A percentile compares a stretch with the other conserved stretches of the same genome.
Conservation (phyloP, 2,113 vertebrate species). For the Sigmodon hispidus region DNA sequence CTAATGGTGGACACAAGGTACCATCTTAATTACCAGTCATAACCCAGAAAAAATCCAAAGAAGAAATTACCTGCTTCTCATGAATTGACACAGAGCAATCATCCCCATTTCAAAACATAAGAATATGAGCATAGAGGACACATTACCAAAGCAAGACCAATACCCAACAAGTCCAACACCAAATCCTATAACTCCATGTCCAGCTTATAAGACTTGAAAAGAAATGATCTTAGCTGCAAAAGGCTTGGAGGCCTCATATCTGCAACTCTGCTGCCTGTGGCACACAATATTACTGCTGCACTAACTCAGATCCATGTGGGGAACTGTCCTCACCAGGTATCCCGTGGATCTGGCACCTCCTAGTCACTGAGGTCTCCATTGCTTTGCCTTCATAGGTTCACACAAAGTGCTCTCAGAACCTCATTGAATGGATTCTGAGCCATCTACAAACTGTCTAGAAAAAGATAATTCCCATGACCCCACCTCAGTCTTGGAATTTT, state of each 20-base stretch:
- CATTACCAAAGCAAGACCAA: background rate
- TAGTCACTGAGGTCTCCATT: background rate
- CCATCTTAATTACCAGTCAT: background rate
- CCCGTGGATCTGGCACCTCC: background rate
- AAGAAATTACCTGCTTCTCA: background rate
- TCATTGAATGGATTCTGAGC: background rate
- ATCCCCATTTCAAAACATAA: background rate
- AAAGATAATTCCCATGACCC: background rate
- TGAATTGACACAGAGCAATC: background rate
- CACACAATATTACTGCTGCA: background rate
- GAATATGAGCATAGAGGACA: background rate
- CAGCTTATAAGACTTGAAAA: background rate
- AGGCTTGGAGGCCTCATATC: background rate
- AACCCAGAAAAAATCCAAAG: background rate
- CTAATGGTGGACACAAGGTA: background rate
- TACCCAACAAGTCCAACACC: background rate
- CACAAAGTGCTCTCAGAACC: background rate
- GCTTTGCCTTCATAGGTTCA: background rate
- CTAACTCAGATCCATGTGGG: too few relatives aligned
- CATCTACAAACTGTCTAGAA: background rate
- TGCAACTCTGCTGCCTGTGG: background rate
- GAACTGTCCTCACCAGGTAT: background rate
- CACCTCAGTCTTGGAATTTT: background rate
- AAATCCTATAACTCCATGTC: background rate
- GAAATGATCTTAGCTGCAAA: background rate